Conservation (phyloP, 1,140 invertebrate species). For the Patella vulgata region DNA sequence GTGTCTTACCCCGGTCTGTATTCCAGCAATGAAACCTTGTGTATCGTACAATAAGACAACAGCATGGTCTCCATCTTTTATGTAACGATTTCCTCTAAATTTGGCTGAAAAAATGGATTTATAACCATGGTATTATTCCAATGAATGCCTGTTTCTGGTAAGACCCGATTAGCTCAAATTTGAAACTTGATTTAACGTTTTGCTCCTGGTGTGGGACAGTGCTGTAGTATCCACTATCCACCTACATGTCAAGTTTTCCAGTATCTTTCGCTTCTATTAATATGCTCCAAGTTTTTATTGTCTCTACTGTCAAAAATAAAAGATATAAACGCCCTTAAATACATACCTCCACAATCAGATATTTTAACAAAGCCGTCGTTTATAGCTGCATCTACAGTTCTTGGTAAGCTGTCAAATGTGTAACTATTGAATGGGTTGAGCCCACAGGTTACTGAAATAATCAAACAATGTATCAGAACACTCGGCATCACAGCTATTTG, state of each 20-base stretch:
- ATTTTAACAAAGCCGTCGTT: constrained; percentile 6
- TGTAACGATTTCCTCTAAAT: constrained; percentile 53
- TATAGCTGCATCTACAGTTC: constrained; percentile 7
- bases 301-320: neutral
- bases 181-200: neutral
- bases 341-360: constrained; percentile 14
- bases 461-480: too few relatives aligned
- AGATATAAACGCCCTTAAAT: neutral
- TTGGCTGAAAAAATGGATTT: neutral
- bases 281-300: neutral
- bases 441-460: constrained; percentile 11
- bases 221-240: neutral
- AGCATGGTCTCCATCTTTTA: constrained; percentile 49
- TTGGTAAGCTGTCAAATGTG: constrained; percentile 5
- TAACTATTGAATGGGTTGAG: neutral
- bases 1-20: constrained; percentile 59
- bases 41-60: constrained; percentile 57
- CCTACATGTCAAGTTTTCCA: neutral
- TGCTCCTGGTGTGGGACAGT: neutral
- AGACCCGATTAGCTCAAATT: neutral
- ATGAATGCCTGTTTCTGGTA: neutral
- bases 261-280: neutral
- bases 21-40: constrained; percentile 63
- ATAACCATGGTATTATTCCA: neutral
- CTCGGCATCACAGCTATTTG: too few relatives aligned